Evolutionary conservation across 2,797 vertebrate genomes (phyloP).

Genomic region (Rallus crepitans): DNA sequence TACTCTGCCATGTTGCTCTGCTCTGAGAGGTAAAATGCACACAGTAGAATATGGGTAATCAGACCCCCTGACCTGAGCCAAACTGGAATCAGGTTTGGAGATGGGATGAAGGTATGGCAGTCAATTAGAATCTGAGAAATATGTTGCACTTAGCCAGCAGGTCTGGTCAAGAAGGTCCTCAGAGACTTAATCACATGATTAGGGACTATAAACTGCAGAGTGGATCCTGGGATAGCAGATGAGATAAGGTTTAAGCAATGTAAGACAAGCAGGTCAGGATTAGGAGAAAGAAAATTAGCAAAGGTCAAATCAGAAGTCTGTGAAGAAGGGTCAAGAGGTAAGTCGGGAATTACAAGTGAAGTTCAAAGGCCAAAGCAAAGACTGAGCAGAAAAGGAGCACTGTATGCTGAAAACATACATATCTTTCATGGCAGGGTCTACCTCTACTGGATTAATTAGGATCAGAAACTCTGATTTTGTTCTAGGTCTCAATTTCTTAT

Average conservation of each 20-base stretch:
- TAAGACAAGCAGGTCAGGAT: slow-evolving; percentile 21
- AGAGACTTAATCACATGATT: background rate
- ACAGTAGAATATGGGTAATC: background rate
- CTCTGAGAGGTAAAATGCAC: background rate
- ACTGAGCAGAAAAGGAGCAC: background rate
- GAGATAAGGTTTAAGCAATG: background rate
- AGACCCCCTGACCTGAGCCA: background rate
- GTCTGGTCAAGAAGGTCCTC: background rate
- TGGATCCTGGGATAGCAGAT: background rate
- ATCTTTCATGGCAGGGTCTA: background rate
- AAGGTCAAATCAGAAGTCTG: slow-evolving; percentile 18
- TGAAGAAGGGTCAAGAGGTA: slow-evolving; percentile 27
- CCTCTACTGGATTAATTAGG: background rate
- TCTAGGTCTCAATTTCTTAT: background rate
- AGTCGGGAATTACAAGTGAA: slow-evolving; percentile 13
- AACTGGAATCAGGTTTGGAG: background rate
- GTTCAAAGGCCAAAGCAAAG: slow-evolving; percentile 20
- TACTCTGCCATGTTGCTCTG: background rate
- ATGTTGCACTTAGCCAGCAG: background rate
- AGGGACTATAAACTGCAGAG: background rate
- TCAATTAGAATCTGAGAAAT: background rate
- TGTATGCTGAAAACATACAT: background rate
- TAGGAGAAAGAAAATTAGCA: slow-evolving; percentile 13
- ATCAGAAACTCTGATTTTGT: background rate
- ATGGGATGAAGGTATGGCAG: background rate